Conservation (phyloP, 2,888 invertebrate species). For the Clusia tigrina region DNA sequence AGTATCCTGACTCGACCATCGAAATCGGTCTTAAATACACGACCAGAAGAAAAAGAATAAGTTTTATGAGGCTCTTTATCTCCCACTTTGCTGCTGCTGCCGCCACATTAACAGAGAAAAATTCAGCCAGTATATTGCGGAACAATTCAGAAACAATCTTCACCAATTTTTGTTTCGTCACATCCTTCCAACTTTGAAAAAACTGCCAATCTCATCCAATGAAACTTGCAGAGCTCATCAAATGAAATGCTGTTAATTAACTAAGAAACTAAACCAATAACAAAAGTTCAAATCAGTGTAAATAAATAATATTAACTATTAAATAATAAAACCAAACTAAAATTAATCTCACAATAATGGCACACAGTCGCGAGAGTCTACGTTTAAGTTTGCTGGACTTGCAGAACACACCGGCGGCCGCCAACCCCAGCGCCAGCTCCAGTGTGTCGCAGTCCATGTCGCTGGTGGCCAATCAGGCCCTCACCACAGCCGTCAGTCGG, state of each 20-base stretch:
- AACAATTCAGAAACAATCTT: too few species aligned
- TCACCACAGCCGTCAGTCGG: constrained; percentile 51
- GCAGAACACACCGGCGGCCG: constrained; percentile 52
- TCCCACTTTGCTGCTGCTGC: too few species aligned
- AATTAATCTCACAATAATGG: constrained; percentile 44
- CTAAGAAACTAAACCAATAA: constrained; percentile 26
- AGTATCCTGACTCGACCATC: too few species aligned
- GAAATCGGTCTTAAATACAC: too few species aligned
- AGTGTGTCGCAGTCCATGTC: constrained; percentile 57
- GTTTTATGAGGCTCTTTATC: too few species aligned
- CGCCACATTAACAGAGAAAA: too few species aligned
- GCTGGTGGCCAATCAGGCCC: constrained; percentile 46
- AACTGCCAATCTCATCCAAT: too few species aligned
- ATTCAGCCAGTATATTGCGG: too few species aligned
- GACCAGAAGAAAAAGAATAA: too few species aligned
- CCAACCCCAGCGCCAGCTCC: constrained; percentile 49
- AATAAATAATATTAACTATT: constrained; percentile 19
- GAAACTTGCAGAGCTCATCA: constrained; percentile 42
- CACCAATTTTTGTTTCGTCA: too few species aligned
- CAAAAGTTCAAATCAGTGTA: constrained; percentile 29
- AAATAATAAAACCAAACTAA: constrained; percentile 22
- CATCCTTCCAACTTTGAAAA: too few species aligned
- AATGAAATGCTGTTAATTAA: constrained; percentile 43
- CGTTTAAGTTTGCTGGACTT: constrained; percentile 61
- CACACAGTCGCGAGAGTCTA: constrained; percentile 62